Conservation (phyloP, 2,113 vertebrate species). For the Lamprologus lemairii region DNA sequence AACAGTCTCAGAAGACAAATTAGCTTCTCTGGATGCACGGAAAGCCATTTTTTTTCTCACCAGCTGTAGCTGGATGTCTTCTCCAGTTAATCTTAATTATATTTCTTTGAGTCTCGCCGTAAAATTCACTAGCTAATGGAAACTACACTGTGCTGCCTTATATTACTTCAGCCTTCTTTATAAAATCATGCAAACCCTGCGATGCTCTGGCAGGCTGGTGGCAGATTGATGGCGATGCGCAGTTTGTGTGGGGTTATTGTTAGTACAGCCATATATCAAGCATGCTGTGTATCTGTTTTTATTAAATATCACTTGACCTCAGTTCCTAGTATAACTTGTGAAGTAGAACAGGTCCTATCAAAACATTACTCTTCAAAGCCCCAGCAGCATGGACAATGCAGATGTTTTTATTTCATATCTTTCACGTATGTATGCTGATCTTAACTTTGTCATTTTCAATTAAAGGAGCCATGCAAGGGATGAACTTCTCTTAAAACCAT, state of each 20-base stretch:
- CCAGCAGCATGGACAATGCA: background rate
- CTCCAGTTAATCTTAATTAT: conserved; percentile 22
- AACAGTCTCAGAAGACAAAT: background rate
- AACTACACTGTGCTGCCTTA: background rate
- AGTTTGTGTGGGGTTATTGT: background rate
- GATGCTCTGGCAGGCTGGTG: background rate
- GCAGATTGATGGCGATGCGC: background rate
- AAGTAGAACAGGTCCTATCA: background rate
- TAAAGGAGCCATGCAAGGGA: background rate
- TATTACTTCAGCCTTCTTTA: background rate
- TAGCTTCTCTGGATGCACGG: background rate
- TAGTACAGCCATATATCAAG: background rate
- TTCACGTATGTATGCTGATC: background rate
- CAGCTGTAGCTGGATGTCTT: background rate
- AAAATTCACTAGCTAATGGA: conserved; percentile 6
- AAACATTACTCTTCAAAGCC: background rate
- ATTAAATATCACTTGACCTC: conserved; percentile 9
- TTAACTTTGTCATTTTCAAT: conserved; percentile 15
- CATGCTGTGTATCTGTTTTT: background rate
- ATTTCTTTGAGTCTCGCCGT: background rate
- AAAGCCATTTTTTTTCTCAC: background rate
- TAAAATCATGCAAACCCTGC: background rate
- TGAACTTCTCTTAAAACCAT: background rate
- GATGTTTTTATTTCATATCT: conserved; percentile 1
- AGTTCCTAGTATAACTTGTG: background rate